phyloP scores from a whole-genome alignment of 2,113 vertebrate species.

The Passer domesticus region DNA sequence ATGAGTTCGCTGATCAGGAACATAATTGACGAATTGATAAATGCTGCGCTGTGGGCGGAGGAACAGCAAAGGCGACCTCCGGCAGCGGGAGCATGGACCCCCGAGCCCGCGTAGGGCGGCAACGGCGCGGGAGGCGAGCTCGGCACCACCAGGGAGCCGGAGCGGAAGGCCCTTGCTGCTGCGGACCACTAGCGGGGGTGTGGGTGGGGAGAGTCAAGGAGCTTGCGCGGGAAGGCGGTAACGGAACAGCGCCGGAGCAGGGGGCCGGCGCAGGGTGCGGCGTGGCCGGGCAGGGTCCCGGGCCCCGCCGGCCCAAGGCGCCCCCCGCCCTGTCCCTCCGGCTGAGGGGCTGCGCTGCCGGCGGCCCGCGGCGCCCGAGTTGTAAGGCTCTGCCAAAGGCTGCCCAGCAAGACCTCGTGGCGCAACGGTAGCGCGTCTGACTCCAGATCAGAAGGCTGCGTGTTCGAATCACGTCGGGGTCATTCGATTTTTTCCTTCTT shows the following conservation, averaged over 20 bases:
- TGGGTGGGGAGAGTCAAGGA: no score
- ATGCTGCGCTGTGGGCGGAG: accelerated
- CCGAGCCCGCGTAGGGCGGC: no score
- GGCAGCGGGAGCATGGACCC: accelerated
- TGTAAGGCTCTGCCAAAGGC: accelerated
- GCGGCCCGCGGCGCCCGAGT: accelerated
- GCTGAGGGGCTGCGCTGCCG: accelerated
- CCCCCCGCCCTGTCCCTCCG: accelerated
- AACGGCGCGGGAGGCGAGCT: neutral
- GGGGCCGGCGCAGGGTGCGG: neutral
- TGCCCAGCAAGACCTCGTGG: constrained; percentile 56
- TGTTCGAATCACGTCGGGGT: constrained; percentile 81
- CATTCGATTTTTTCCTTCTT: accelerated
- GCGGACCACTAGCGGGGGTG: neutral
- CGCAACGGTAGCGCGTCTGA: constrained; percentile 78
- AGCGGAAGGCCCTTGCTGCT: neutral
- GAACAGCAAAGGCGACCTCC: accelerated
- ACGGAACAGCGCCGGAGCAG: neutral
- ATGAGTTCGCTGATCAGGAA: accelerated
- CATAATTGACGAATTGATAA: accelerated
- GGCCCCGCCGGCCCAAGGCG: accelerated
- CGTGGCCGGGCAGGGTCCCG: accelerated
- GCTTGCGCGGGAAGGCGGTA: neutral
- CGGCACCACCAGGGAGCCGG: no score
- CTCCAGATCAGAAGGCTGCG: constrained; percentile 81